Percentiles rank a stretch among this genome's conserved stretches.
phyloP scores from a whole-genome alignment of 2,113 vertebrate genomes.

The Tretioscincus oriximinensis region DNA sequence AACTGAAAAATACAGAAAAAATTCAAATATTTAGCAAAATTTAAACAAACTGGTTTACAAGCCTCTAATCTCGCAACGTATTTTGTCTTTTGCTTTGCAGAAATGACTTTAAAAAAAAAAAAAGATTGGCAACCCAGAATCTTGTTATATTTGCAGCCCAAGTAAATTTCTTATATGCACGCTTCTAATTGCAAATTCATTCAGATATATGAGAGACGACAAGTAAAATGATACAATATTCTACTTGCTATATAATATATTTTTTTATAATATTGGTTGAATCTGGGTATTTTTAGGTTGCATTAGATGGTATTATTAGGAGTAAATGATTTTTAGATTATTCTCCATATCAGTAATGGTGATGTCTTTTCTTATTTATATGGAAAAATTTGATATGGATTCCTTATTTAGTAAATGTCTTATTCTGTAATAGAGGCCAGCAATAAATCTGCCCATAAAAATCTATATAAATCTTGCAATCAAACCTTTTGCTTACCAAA shows the following conservation, averaged over 20 bases:
- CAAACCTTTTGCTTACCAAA: slow-evolving; percentile 70
- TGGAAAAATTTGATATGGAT: slow-evolving; percentile 53
- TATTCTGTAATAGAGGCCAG: slow-evolving; percentile 63
- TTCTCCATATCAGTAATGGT: slow-evolving; percentile 68
- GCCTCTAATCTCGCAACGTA: too few relatives aligned
- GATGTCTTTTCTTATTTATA: slow-evolving; percentile 63
- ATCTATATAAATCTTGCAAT: slow-evolving; percentile 73
- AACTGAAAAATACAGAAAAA: too few relatives aligned
- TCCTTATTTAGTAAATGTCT: slow-evolving; percentile 58
- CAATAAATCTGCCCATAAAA: slow-evolving; percentile 67
- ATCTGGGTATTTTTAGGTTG: slow-evolving; percentile 51
- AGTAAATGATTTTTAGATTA: slow-evolving; percentile 64
- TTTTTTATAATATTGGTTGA: slow-evolving; percentile 55
- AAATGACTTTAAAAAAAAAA: background rate
- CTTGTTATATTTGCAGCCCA: background rate
- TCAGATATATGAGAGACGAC: slow-evolving; percentile 27
- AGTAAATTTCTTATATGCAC: slow-evolving; percentile 45
- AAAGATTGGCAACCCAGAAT: background rate
- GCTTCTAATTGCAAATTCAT: slow-evolving; percentile 51
- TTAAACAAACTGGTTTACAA: too few relatives aligned
- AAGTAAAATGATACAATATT: slow-evolving; percentile 58
- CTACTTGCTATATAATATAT: slow-evolving; percentile 48
- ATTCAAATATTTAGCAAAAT: too few relatives aligned
- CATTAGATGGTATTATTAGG: slow-evolving; percentile 62
- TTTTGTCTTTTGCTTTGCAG: too few relatives aligned